phyloP scores from a whole-genome alignment of 2,888 invertebrate genomes.

The Mantis religiosa region DNA sequence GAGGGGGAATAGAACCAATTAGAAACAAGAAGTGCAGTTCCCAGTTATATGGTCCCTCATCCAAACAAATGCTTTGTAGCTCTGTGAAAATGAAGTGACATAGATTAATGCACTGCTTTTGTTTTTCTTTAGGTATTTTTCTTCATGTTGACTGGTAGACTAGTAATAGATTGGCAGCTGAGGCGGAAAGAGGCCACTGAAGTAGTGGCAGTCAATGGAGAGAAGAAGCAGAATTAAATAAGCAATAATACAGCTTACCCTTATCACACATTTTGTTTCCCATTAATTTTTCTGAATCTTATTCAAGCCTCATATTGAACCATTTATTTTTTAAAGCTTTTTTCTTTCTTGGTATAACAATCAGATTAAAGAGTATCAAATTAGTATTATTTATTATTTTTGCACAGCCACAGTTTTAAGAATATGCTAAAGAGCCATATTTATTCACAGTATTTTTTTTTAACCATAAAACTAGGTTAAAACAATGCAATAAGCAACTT shows the following conservation, averaged over 20 bases:
- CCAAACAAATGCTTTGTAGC: too few species aligned
- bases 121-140: slow-evolving; percentile 60
- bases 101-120: not conserved
- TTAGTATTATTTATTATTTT: not conserved
- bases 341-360: not conserved
- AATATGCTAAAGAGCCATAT: not conserved
- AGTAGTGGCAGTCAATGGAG: slow-evolving; percentile 44
- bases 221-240: slow-evolving; percentile 48
- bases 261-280: not conserved
- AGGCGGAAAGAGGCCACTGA: slow-evolving; percentile 49
- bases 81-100: not conserved
- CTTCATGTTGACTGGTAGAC: slow-evolving; percentile 84
- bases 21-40: too few species aligned
- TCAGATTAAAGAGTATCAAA: not conserved
- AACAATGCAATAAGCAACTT: not conserved
- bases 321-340: too few species aligned
- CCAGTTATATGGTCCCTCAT: too few species aligned
- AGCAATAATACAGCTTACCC: not conserved
- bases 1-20: too few species aligned
- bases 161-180: slow-evolving; percentile 75
- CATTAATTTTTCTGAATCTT: not conserved
- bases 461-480: not conserved
- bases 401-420: not conserved
- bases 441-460: not conserved
- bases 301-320: not conserved